Conservation (phyloP, 2,113 vertebrate species). For the Melanotaenia duboulayi region DNA sequence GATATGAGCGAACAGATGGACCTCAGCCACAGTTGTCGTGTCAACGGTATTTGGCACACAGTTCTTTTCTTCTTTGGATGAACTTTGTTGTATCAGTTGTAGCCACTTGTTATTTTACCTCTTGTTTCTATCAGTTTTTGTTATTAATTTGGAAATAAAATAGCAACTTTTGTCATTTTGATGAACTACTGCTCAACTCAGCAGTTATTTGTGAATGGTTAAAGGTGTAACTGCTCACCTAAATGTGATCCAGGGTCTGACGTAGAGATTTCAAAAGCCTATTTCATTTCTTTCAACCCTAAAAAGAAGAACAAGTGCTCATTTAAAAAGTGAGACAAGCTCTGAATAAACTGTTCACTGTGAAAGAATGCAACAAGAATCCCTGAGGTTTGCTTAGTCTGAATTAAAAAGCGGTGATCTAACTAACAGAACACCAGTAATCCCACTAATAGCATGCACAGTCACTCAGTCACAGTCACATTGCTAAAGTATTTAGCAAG, state of each 20-base stretch:
- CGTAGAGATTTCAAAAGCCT: neutral
- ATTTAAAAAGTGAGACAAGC: slow-evolving; percentile 40
- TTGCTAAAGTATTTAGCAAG: slow-evolving; percentile 20
- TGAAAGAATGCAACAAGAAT: slow-evolving; percentile 7
- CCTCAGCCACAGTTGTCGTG: neutral
- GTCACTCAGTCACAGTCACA: slow-evolving; percentile 36
- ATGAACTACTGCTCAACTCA: slow-evolving; percentile 9
- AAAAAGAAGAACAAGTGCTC: slow-evolving; percentile 51
- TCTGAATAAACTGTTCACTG: slow-evolving; percentile 23
- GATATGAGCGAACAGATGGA: neutral
- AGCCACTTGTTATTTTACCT: neutral
- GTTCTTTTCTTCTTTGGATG: neutral
- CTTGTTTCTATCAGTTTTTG: no score
- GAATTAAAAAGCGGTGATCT: slow-evolving; percentile 15
- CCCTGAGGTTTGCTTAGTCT: neutral
- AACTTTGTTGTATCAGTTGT: neutral
- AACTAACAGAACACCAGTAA: slow-evolving; percentile 26
- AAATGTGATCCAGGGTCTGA: slow-evolving; percentile 23
- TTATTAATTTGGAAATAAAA: no score
- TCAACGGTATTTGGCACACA: neutral
- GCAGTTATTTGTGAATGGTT: no score
- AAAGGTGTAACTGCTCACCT: neutral
- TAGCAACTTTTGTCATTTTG: neutral
- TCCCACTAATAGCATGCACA: slow-evolving; percentile 11
- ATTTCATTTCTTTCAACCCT: neutral